Conservation (phyloP, 1,140 invertebrate species). For the Ephestia elutella region DNA sequence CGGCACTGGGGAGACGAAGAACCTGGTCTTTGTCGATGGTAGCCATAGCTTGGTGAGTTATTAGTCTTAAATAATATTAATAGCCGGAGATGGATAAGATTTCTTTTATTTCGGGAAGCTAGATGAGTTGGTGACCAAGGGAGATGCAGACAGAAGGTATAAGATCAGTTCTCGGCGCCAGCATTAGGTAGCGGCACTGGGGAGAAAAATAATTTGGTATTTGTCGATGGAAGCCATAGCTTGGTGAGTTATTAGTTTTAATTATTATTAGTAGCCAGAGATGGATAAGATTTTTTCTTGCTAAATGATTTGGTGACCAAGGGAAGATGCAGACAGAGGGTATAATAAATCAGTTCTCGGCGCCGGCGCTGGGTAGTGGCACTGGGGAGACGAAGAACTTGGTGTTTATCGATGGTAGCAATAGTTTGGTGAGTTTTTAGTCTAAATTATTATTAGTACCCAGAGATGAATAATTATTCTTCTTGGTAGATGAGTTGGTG, state of each 20-base stretch:
- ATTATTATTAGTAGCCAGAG: neutral
- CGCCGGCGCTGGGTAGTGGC: slow-evolving; percentile 82
- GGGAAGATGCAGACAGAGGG: slow-evolving; percentile 70
- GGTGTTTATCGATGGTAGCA: slow-evolving; percentile 90
- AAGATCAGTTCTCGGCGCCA: slow-evolving; percentile 89
- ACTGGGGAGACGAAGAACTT: slow-evolving; percentile 84
- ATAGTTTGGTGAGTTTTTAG: slow-evolving; percentile 80
- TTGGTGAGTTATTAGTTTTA: slow-evolving; percentile 73
- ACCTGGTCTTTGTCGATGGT: slow-evolving; percentile 89
- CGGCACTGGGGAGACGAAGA: slow-evolving; percentile 84
- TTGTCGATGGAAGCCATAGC: slow-evolving; percentile 90
- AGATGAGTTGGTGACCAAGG: slow-evolving; percentile 78
- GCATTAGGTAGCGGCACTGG: slow-evolving; percentile 84
- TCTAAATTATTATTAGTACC: neutral
- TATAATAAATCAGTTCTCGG: slow-evolving; percentile 89
- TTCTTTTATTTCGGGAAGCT: slow-evolving; percentile 88
- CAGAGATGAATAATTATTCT: too few species aligned
- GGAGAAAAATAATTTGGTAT: slow-evolving; percentile 84
- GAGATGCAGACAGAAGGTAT: slow-evolving; percentile 74
- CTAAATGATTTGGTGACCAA: slow-evolving; percentile 80
- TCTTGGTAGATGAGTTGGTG: slow-evolving; percentile 83
- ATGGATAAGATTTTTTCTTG: too few species aligned
- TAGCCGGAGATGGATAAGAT: too few species aligned
- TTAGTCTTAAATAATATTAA: neutral
- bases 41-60: slow-evolving; percentile 84